Evolutionary conservation across 1,140 invertebrate genomes (phyloP), one percentile per base, ranked within the genome.

Genomic region (Drosophila auraria): DNA sequence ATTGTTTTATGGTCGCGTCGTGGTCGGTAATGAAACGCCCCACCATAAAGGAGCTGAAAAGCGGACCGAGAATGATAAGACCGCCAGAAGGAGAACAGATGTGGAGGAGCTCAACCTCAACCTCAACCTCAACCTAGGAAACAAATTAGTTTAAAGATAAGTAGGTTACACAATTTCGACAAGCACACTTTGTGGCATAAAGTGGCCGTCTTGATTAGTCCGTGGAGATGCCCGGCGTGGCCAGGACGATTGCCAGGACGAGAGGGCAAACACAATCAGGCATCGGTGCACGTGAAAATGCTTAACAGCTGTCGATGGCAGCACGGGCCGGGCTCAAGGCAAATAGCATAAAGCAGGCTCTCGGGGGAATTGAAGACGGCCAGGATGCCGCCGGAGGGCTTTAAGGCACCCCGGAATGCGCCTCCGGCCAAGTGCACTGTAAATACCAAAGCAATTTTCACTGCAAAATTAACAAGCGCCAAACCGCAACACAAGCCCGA

Each of bases 131-230:
- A 23, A 42, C 45, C 51, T 56, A 20, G 51, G 66, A 69, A 89
- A 87, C 84, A 87, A 87, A 87, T 87, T 87, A 87, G 84, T 81
- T 87, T 87, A 84, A 81, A 89, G 84, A 87, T 87, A 87, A 87
- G 84, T 83, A 74, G 78, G 84, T 81, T 87, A 87, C 83, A 83
- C 79, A 89, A 89, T 83, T 84, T 83, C 61, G 76, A 62, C 82
- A 58, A 74, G 83, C 83, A 82, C 71, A 82, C 83, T 79, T 82
- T 71, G 49, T 72, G 74, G 74, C 59, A 78, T 81, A 54, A 86
- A 87, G 83, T 79, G 83, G 74, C 75, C 63, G 81, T 81, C 78
- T 81, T 87, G 83, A 87, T 87, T 87, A 87, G 83, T 86, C 83
- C 63, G 42, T 27, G 54, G 42, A 50, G 61, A 56, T 27, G 49